Conservation (phyloP, 2,113 vertebrate genomes). For the Otis tarda region DNA sequence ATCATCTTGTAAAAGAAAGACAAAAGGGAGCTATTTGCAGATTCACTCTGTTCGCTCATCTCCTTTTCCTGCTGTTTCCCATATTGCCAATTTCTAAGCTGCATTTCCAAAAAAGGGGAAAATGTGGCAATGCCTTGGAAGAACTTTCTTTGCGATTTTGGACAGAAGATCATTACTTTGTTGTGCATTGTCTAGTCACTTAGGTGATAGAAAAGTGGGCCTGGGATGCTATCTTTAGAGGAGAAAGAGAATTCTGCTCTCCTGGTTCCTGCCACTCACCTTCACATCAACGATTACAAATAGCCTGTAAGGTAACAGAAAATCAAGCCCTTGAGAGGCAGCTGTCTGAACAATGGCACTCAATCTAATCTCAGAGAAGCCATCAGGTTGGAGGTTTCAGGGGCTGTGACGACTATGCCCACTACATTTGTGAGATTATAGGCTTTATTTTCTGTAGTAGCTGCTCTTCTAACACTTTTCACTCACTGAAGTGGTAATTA, state of each 20-base stretch:
- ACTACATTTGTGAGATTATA: not conserved
- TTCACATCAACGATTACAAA: not conserved
- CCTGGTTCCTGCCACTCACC: not conserved
- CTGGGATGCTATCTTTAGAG: not conserved
- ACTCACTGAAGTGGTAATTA: not conserved
- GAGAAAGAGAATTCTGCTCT: not conserved
- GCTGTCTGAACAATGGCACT: not conserved
- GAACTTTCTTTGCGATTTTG: not conserved
- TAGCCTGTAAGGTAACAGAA: not conserved
- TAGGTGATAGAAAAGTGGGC: not conserved
- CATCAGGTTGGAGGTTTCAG: not conserved
- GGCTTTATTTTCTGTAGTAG: not conserved
- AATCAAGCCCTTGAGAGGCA: not conserved
- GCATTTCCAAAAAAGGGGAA: not conserved
- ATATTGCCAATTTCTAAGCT: not conserved
- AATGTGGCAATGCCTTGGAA: not conserved
- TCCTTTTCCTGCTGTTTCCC: not conserved
- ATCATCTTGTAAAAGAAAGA: not conserved
- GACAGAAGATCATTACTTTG: not conserved
- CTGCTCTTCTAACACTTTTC: not conserved
- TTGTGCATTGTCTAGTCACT: not conserved
- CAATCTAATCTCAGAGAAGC: not conserved
- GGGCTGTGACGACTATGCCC: not conserved
- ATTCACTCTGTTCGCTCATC: not conserved
- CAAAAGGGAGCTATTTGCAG: not conserved